Evolutionary conservation across 30 jellyfish, hydroid and myxozoan genomes (phyloP), one percentile per base, ranked within the genome.

Genomic region (Aurelia aurita complex sp. Pacific): DNA sequence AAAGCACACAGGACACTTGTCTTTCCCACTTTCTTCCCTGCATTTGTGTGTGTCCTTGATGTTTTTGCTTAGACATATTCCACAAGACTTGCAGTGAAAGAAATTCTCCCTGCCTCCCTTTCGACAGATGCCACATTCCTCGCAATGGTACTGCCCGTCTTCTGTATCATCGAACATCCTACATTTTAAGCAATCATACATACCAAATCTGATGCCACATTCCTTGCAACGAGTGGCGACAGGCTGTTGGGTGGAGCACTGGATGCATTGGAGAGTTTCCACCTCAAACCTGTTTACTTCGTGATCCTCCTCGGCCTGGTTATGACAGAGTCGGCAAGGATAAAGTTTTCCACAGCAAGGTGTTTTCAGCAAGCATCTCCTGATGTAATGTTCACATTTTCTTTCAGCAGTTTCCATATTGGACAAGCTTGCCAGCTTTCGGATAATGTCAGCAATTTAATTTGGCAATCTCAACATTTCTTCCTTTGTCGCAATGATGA

Each of bases 41-140:
- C 97, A 92, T 73, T 77, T 82, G 65, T 92, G 97, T 29, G 90
- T 34, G 38, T 79, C 92, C 16, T 79, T 65, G 43, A 92, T 73
- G 13, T 32, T 11, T 40, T 11, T 83, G n/a, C 89, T 11, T 66
- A 92, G 46, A 51, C 97, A 92, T 42, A 92, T 88, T n/a, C 84
- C 89, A 83, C 98, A 92, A 32, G 59, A 67, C 2, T 75, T 61
- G 55, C 97, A 92, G 69, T 88, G 98, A 38, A 79, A 75, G 79
- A 92, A 91, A 53, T 92, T 92, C 5, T 92, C 96, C 90, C 54
- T 42, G 8, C 98, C 98, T 64, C 98, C 98, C 23, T 64, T 86
- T 32, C 98, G 92, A 75, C 98, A 94, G 19, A 88, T 16, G 29
- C 97, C 97, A 88, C 98, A 94, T 18, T 64, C 89, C 17, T 94